Conservation (phyloP, 2,888 invertebrate species). For the Hyles lineata region DNA sequence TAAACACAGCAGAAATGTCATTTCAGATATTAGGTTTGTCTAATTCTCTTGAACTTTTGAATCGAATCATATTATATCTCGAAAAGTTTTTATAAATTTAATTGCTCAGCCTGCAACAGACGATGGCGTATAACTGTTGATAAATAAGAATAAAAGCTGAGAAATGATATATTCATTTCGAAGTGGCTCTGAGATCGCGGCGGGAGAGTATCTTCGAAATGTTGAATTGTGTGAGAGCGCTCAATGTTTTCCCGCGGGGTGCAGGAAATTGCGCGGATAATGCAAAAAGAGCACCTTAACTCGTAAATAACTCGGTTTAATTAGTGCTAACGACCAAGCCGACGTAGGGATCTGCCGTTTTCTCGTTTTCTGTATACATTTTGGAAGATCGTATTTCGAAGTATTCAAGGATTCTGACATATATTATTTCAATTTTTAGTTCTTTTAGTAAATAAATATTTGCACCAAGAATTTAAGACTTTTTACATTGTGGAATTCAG, state of each 20-base stretch:
- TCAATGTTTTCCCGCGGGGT: background rate
- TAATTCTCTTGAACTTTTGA: background rate
- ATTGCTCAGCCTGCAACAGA: background rate
- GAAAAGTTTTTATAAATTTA: background rate
- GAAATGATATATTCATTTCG: background rate
- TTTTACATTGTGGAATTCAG: no score
- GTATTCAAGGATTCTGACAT: no score
- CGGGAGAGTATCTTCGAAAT: background rate
- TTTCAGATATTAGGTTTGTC: background rate
- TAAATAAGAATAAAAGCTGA: background rate
- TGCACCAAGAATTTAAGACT: no score
- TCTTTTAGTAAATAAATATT: no score
- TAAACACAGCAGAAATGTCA: background rate
- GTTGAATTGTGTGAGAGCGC: background rate
- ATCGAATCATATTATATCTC: background rate
- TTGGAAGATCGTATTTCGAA: background rate
- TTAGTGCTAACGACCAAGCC: conserved; percentile 14
- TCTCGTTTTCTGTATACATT: background rate
- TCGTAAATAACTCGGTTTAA: conserved; percentile 4
- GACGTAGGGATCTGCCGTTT: background rate
- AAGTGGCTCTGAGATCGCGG: background rate
- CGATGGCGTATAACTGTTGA: background rate
- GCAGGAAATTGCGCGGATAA: conserved; percentile 6
- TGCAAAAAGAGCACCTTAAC: conserved; percentile 4
- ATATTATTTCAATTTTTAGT: no score